Evolutionary conservation across 2,797 vertebrate genomes (phyloP), one percentile per base, ranked within the genome.

Genomic region (Otolemur crassicaudatus): DNA sequence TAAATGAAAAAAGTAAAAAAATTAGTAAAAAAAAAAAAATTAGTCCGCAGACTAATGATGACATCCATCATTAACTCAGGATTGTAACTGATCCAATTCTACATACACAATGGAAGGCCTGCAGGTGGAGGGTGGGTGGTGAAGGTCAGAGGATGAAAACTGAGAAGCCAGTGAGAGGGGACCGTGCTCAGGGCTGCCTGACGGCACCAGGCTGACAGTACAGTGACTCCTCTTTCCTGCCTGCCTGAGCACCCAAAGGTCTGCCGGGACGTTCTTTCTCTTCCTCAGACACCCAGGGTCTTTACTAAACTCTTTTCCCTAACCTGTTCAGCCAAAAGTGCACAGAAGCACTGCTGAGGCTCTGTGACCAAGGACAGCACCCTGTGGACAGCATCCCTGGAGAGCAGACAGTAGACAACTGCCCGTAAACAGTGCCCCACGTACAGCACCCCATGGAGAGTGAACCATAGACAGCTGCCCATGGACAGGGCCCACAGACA

Each of bases 291-390:
- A 56, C 37, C 31, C 20, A 12, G 17, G 1, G 2, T 90, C n/a
- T 19, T 43, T 34, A 53, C 20, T 23, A 93, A 88, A 80, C 25
- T 61, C 12, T 25, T 46, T 69, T 7, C 23, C 14, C 12, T 5
- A 19, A 7, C 13, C 17, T 5, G 12, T 20, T 85, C 13, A 2
- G 27, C n/a, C 20, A 19, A 46, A 73, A 23, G 23, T 40, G 13
- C 10, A 1, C 89, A 43, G 25, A 53, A 43, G 37, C 22, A 19
- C 2, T 0, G 27, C 23, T 0, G 25, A 1, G 0, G 29, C 58
- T 83, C n/a, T 63, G 43, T 58, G 29, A 83, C 70, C 90, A 0
- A 4, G 81, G 85, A 94, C 87, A 86, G 87, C 56, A 69, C 56
- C 72, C 53, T 2, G 4, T 16, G 67, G 17, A 58, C 53, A 20